Conservation (phyloP, 2,888 invertebrate genomes). For the Crepidodera aurea region DNA sequence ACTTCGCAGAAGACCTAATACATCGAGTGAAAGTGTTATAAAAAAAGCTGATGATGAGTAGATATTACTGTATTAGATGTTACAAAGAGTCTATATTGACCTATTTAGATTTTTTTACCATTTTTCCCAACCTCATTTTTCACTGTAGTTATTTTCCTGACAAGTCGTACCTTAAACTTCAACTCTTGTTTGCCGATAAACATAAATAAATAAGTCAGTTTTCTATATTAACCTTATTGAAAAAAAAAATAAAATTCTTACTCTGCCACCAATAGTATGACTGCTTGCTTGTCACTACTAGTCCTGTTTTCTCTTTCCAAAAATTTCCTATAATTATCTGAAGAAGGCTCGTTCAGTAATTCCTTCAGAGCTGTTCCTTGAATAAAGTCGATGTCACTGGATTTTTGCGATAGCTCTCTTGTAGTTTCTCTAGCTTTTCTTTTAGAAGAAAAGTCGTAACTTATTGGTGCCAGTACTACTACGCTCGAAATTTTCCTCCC, state of each 20-base stretch:
- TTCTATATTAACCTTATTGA: too few relatives aligned
- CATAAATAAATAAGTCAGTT: too few relatives aligned
- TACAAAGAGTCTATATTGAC: too few relatives aligned
- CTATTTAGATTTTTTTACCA: too few relatives aligned
- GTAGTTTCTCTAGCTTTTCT: slow-evolving; percentile 65
- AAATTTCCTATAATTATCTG: slow-evolving; percentile 82
- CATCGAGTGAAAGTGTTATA: too few relatives aligned
- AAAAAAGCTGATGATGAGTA: too few relatives aligned
- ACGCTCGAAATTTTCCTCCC: slow-evolving; percentile 85
- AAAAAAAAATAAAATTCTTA: slow-evolving; percentile 69
- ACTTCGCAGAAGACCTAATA: too few relatives aligned
- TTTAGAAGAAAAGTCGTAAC: slow-evolving; percentile 68
- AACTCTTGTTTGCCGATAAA: too few relatives aligned
- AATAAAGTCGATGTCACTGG: slow-evolving; percentile 48
- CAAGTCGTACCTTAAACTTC: too few relatives aligned
- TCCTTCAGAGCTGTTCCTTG: slow-evolving; percentile 76
- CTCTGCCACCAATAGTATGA: slow-evolving; percentile 83
- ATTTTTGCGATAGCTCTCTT: slow-evolving; percentile 49
- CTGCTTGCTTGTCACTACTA: slow-evolving; percentile 78
- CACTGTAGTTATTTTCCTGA: too few relatives aligned
- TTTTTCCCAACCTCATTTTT: too few relatives aligned
- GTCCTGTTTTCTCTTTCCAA: slow-evolving; percentile 79
- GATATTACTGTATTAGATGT: too few relatives aligned
- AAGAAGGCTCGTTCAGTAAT: slow-evolving; percentile 76
- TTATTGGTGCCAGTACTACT: slow-evolving; percentile 84